Evolutionary conservation across 2,888 invertebrate species (phyloP).

Genomic region (Junonia oenone): DNA sequence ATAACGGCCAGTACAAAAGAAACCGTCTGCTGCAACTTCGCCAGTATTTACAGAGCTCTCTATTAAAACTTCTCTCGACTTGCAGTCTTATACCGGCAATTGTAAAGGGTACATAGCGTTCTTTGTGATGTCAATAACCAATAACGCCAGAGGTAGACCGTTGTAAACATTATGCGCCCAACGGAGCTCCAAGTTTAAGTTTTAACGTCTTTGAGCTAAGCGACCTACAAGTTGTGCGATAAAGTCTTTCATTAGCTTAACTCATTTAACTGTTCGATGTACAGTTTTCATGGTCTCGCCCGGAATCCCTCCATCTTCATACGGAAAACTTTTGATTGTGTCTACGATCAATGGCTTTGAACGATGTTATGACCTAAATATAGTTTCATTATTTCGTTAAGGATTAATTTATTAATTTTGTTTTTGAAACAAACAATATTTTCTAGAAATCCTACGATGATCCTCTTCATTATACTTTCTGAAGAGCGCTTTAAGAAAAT

Average conservation of each 20-base stretch:
- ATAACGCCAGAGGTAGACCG: slow-evolving; percentile 9
- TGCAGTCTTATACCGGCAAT: neutral
- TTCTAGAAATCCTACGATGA: too few relatives aligned
- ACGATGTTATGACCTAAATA: neutral
- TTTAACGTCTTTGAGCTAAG: slow-evolving; percentile 32
- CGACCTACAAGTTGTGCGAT: slow-evolving; percentile 39
- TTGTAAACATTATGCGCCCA: slow-evolving; percentile 6
- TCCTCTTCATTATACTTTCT: too few relatives aligned
- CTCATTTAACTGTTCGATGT: slow-evolving; percentile 35
- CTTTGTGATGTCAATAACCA: slow-evolving; percentile 19
- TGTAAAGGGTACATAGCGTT: neutral
- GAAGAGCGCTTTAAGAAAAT: too few relatives aligned
- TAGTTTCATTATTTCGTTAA: neutral
- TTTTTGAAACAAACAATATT: neutral
- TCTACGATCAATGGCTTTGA: neutral
- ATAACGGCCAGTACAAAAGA: neutral
- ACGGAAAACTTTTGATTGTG: slow-evolving; percentile 18
- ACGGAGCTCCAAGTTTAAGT: slow-evolving; percentile 20
- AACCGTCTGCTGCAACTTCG: neutral
- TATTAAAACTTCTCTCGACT: neutral
- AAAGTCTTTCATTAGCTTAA: slow-evolving; percentile 36
- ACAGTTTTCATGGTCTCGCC: slow-evolving; percentile 28
- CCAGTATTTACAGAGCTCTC: neutral
- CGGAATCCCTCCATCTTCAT: slow-evolving; percentile 25
- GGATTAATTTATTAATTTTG: neutral